Base-by-base conservation (phyloP, 2,113 vertebrate species). In the Mormyrus lacerda region DNA sequence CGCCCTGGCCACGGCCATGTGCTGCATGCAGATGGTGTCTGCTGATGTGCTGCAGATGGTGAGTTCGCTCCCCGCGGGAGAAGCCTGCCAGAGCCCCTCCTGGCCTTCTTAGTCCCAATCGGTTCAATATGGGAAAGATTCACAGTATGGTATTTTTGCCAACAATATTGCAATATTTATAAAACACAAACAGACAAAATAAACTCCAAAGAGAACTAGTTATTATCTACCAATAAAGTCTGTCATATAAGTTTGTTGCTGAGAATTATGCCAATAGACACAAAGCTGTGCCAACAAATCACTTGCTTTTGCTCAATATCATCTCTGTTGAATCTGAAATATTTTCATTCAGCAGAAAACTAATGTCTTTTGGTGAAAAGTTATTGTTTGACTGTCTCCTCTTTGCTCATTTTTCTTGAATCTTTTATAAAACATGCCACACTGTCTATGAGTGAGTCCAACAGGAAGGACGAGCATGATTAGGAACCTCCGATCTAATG, bases 11-110 rank as follows among this genome's bases (percentile, higher is more conserved):
- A 99, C 98, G 0, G 98, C 98, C 65, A 98, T 98, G 97, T 99
- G 98, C 96, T 99, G 98, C 92, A 99, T 99, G 98, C 98, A 99
- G 96, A 99, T 99, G 97, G 97, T 99, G 91, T 99, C 98, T 0
- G 96, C 97, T n/a, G 98, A 99, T 92, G 95, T 99, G 89, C 96
- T 99, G 93, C 98, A 98, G 93, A 98, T 99, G 98, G 98, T 99
- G 93, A 98, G 98, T 96, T 92, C 45, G 24, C 79, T 85, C 88
- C 11, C 48, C 7, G n/a, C 0, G 35, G 48, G n/a, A 15, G 35
- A 4, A 44, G 55, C 35, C 58, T 45, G 24, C 10, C 0, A 65
- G 47, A 79, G 5, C 88, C 31, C 19, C 44, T 21, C 17, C 42
- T 21, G 44, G 47, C 45, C 61, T 39, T 47, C 73, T 47, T 19